These are phyloP conservation scores for Ctenochaetus hawaiiensis DNA, from an alignment of 2,797 vertebrate species.

Conservation along the genomic window DNA sequence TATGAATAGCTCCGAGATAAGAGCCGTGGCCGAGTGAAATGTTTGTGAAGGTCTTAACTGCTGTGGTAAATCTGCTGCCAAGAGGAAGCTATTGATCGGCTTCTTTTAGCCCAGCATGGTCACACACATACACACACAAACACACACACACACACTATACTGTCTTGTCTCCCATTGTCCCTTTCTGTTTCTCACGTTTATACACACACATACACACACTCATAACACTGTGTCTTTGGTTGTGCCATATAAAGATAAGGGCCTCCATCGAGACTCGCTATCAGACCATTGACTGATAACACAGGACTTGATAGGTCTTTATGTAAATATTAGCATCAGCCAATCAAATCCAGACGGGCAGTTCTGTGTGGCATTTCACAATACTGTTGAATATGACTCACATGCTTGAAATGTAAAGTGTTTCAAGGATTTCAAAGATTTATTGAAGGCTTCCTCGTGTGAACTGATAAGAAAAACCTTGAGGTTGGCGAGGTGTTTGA, in stretches of 20 bases:
- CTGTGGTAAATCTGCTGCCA: conserved; percentile 49
- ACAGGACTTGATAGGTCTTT: conserved; percentile 24
- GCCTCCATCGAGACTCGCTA: conserved; percentile 37
- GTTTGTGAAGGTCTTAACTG: conserved; percentile 42
- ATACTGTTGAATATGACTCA: background rate
- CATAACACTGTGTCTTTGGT: background rate
- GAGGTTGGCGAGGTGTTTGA: background rate
- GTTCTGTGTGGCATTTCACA: conserved; percentile 13
- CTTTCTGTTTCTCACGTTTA: background rate
- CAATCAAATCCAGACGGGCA: background rate
- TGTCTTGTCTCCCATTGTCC: background rate
- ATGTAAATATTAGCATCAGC: conserved; percentile 65
- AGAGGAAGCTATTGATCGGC: conserved; percentile 60
- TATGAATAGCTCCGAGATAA: conserved; percentile 50
- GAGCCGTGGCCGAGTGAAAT: background rate
- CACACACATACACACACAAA: conserved; percentile 5
- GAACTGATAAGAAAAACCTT: background rate
- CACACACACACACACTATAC: background rate
- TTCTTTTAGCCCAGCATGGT: conserved; percentile 17
- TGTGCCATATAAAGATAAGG: conserved; percentile 66
- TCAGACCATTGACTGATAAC: conserved; percentile 64
- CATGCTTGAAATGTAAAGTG: background rate
- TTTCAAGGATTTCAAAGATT: background rate
- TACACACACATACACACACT: background rate
- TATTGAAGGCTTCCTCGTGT: background rate